These are phyloP conservation scores for Scaptomyza hsui DNA, from an alignment of 1,140 invertebrate genomes.

Conservation along the genomic window DNA sequence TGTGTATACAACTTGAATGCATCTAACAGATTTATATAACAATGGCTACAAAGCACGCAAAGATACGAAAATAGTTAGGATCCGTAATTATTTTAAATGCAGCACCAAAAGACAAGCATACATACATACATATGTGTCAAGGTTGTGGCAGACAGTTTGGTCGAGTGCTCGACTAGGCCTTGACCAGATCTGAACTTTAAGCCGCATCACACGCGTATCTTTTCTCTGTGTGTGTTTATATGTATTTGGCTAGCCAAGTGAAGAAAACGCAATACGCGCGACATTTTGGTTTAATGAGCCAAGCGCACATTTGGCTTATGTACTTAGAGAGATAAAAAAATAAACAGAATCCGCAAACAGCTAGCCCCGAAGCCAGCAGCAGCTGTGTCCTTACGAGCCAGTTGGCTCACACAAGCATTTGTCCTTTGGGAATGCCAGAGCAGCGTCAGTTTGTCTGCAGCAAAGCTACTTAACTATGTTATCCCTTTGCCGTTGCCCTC, in stretches of 20 bases:
- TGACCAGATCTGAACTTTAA: constrained; percentile 62
- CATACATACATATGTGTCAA: constrained; percentile 47
- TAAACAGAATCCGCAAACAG: constrained; percentile 11
- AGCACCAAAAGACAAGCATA: constrained; percentile 8
- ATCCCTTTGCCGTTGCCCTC: constrained; percentile 3
- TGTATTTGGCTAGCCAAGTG: constrained; percentile 33
- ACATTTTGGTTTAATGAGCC: constrained; percentile 67
- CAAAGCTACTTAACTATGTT: constrained; percentile 17
- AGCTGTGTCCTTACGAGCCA: constrained; percentile 33
- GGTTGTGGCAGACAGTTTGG: constrained; percentile 48
- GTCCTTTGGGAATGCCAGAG: constrained; percentile 38
- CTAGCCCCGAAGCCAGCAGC: background rate
- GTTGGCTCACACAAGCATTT: constrained; percentile 24
- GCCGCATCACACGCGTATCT: constrained; percentile 48
- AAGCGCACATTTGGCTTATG: constrained; percentile 36
- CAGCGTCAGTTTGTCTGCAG: constrained; percentile 46
- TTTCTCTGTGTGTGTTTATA: constrained; percentile 19
- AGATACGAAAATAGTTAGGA: constrained; percentile 17
- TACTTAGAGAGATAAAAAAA: constrained; percentile 31
- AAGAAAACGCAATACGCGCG: constrained; percentile 40
- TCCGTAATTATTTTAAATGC: constrained; percentile 72
- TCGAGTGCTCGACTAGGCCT: constrained; percentile 44
- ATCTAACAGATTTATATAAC: constrained; percentile 53
- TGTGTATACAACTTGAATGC: background rate
- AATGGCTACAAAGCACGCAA: constrained; percentile 25